Percentiles rank a stretch among this genome's conserved stretches.
Evolutionary conservation across 1,140 invertebrate genomes (phyloP).

Genomic region (Heliconius himera): DNA sequence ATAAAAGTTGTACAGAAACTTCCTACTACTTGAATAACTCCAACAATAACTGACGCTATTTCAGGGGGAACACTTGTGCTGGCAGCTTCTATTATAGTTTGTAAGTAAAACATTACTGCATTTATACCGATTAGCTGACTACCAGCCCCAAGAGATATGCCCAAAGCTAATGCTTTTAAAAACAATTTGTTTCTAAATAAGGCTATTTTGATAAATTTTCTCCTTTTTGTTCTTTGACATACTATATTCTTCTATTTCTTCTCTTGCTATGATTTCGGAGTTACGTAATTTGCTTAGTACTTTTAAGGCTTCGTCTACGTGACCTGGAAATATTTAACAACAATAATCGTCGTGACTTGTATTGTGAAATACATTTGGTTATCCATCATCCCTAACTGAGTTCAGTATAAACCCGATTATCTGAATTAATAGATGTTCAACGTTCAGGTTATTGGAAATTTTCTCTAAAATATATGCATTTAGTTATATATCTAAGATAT

Average conservation of each 20-base stretch:
- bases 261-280: slow-evolving; percentile 16
- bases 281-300: slow-evolving; percentile 22
- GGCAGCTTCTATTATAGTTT: slow-evolving; percentile 34
- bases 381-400: no score
- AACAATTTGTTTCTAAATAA: slow-evolving; percentile 26
- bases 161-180: slow-evolving; percentile 23
- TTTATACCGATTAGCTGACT: slow-evolving; percentile 29
- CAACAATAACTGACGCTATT: slow-evolving; percentile 29
- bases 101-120: slow-evolving; percentile 32
- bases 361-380: not conserved
- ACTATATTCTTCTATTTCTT: slow-evolving; percentile 34
- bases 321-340: slow-evolving; percentile 15
- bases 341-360: not conserved
- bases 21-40: slow-evolving; percentile 26
- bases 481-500: no score
- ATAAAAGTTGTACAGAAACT: slow-evolving; percentile 11
- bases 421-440: no score
- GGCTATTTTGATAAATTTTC: slow-evolving; percentile 14
- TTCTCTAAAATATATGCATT: no score
- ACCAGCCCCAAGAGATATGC: not conserved
- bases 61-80: slow-evolving; percentile 28
- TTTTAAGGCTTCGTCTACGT: slow-evolving; percentile 23
- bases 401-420: no score
- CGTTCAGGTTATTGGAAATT: no score
- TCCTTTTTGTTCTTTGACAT: slow-evolving; percentile 15